A percentile compares a stretch with the other conserved stretches of the same genome.
Evolutionary conservation across 2,888 invertebrate species (phyloP).

Genomic region (Petrolisthes manimaculis): DNA sequence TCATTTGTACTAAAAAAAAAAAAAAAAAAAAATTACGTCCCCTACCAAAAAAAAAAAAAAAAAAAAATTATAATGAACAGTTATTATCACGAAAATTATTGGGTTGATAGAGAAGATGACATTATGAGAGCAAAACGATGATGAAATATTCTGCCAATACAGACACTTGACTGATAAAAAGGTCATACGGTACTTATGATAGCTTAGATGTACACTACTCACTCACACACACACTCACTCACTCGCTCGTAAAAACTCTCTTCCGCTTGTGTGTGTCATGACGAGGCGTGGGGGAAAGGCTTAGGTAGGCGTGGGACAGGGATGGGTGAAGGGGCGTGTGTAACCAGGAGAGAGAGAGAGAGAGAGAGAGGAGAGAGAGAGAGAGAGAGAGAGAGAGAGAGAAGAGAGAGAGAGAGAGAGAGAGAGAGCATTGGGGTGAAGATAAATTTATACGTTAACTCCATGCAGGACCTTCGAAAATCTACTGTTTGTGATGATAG

Average conservation of each 20-base stretch:
- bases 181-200: too few species aligned
- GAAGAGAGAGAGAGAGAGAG: slow-evolving; percentile 7
- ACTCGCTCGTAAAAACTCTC: neutral
- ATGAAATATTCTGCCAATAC: too few species aligned
- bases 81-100: too few species aligned
- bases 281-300: neutral
- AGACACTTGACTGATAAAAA: too few species aligned
- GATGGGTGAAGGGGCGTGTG: neutral
- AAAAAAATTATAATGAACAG: too few species aligned
- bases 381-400: neutral
- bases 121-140: too few species aligned
- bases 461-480: neutral
- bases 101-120: too few species aligned
- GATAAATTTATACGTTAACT: neutral
- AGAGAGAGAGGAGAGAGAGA: neutral
- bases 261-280: neutral
- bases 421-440: neutral
- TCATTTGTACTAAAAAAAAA: too few species aligned
- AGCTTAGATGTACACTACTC: too few species aligned
- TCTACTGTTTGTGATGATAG: neutral
- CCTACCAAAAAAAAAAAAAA: too few species aligned
- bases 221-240: too few species aligned
- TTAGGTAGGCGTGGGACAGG: neutral
- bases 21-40: too few species aligned
- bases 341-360: neutral